Evolutionary conservation across 2,113 vertebrate species (phyloP), one percentile per base, ranked within the genome.

Genomic region (Oxyruncus cristatus): DNA sequence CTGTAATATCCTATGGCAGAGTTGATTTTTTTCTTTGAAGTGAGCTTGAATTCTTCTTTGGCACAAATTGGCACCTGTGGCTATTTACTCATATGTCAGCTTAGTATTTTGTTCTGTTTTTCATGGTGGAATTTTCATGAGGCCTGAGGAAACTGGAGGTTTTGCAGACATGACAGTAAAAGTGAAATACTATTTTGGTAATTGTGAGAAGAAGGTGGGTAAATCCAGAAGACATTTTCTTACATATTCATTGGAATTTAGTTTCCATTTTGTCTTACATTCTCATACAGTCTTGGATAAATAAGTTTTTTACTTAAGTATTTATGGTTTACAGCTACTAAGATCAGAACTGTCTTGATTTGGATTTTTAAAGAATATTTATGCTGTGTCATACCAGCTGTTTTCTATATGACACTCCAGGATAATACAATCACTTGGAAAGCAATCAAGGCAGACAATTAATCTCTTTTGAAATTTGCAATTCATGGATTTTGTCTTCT

Each of bases 71-170:
- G 79, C 15, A 92, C 75, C 68, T 49, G 65, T 94, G 95, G 92
- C 65, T 95, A 59, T 93, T 95, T 95, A 93, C 88, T 94, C 88
- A 32, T 42, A 58, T 30, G 77, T 76, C 88, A 93, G 86, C 53
- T 93, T 76, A 73, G 86, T 37, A 76, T 86, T 92, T 96, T 76
- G 44, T 76, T 92, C 66, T 78, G 39, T 3, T 80, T 77, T 88
- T 65, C n/a, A 12, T 19, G 47, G 37, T 78, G 66, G 52, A 89
- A 93, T 67, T 84, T 89, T 91, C 74, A 84, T 49, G 28, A 85
- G 65, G 86, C 55, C 79, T 41, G 49, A 88, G 47, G 88, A 93
- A 93, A 93, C 47, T 71, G 68, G 83, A 93, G 30, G 27, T 56
- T 93, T 96, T 93, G 79, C 93, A 92, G 65, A 62, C 23, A 41